Conservation (phyloP, 2,797 vertebrate species). For the Etheostoma nigrum region DNA sequence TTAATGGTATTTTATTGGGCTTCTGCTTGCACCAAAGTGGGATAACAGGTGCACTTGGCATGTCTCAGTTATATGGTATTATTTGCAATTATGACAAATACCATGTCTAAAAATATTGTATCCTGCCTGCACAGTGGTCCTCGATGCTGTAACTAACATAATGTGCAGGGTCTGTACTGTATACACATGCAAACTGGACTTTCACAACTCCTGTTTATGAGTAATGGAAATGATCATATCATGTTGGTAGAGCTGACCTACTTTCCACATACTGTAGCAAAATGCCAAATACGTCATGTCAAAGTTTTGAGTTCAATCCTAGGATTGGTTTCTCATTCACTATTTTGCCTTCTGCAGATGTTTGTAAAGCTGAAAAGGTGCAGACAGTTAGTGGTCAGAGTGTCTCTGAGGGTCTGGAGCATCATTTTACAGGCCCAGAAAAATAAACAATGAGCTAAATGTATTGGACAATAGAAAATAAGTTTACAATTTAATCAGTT, state of each 20-base stretch:
- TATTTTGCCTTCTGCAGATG: not conserved
- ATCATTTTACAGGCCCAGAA: conserved; percentile 9
- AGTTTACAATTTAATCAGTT: not conserved
- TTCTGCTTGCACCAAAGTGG: not conserved
- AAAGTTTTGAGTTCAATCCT: not conserved
- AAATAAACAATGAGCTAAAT: conserved; percentile 7
- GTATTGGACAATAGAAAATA: not conserved
- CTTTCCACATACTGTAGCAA: not conserved
- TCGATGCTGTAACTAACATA: not conserved
- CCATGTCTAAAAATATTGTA: not conserved
- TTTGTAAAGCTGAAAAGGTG: not conserved
- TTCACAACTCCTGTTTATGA: not conserved
- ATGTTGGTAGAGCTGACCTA: not conserved
- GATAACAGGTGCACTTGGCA: not conserved
- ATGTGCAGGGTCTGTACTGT: not conserved
- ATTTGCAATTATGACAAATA: not conserved
- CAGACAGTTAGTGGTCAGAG: not conserved
- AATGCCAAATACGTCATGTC: not conserved
- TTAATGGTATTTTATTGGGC: not conserved
- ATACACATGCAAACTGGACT: not conserved
- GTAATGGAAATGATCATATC: not conserved
- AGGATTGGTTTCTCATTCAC: not conserved
- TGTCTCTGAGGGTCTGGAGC: not conserved
- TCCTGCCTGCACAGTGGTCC: not conserved
- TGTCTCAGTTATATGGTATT: not conserved